Conservation (phyloP, 2,113 vertebrate genomes). For the zebrafish (Danio rerio) region DNA sequence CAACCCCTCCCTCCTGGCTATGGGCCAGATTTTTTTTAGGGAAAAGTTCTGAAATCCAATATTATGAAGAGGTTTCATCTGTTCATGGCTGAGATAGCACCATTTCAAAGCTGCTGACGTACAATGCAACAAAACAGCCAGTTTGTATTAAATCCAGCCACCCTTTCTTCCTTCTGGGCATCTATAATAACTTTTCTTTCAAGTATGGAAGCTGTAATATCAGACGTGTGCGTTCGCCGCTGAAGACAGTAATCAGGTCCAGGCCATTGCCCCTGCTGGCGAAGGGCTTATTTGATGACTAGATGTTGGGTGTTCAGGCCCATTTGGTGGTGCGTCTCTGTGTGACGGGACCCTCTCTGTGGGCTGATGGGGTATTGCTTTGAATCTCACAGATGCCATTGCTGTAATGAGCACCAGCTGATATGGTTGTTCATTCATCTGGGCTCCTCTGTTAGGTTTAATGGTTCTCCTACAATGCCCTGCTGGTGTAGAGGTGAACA, state of each 20-base stretch:
- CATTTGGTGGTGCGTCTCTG: conserved; percentile 45
- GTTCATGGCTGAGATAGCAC: conserved; percentile 29
- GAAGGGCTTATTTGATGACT: conserved; percentile 58
- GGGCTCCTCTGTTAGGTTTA: conserved; percentile 6
- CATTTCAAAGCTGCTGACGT: conserved; percentile 50
- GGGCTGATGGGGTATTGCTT: conserved; percentile 44
- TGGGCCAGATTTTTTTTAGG: too few species aligned
- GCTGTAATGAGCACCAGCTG: conserved; percentile 20
- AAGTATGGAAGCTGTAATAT: conserved; percentile 45
- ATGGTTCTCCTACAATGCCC: conserved; percentile 6
- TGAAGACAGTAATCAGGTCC: conserved; percentile 56
- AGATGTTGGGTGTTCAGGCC: conserved; percentile 44
- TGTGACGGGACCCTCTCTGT: conserved; percentile 42
- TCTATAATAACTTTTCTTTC: conserved; percentile 56
- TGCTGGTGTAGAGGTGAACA: conserved; percentile 29
- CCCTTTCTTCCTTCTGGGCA: conserved; percentile 47
- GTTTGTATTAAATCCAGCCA: conserved; percentile 49
- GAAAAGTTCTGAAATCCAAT: background rate
- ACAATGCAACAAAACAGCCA: conserved; percentile 45
- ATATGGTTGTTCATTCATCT: conserved; percentile 4
- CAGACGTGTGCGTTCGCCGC: conserved; percentile 17
- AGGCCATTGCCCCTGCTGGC: conserved; percentile 55
- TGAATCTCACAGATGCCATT: conserved; percentile 10
- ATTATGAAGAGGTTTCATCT: conserved; percentile 37
- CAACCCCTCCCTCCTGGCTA: too few species aligned